Evolutionary conservation across 2,113 vertebrate species (phyloP), one percentile per base, ranked within the genome.

Genomic region (Haemorhous mexicanus): DNA sequence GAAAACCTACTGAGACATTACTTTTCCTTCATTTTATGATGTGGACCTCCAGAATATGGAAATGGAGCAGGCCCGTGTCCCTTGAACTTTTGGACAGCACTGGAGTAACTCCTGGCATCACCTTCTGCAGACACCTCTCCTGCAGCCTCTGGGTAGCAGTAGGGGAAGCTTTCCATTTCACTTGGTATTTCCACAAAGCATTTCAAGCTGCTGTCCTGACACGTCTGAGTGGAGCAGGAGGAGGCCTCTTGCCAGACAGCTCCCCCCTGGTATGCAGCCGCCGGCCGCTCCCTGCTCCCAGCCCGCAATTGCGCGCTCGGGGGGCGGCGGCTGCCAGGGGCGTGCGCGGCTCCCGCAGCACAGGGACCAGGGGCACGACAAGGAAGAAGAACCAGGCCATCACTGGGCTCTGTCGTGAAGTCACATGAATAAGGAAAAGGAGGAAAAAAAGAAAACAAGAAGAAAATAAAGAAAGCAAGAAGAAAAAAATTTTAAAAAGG

Each of bases 141-240:
- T 52, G 73, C 70, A 52, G 52, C 8, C 1, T 39, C 90, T 61
- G 81, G 23, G 89, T 81, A 73, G 61, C 83, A 79, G 5, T 16
- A 91, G 66, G 81, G 95, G 96, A 96, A 85, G 96, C 62, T 74
- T 91, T 84, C 32, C 69, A 87, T 82, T 91, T 87, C 85, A 70
- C 74, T 95, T 33, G 33, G 84, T 66, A 52, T 50, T 70, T 86
- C 78, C 86, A 86, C 19, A 53, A 66, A 95, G 93, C 63, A 52
- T 86, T 95, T 88, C 61, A 77, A 59, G 84, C 62, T 84, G 90
- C 84, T 97, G 97, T 95, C 95, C 93, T 86, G 97, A 97, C 97
- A 98, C 67, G 98, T 94, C 95, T 96, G 94, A 82, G 93, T 88
- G 97, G 55, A 94, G 97, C 91, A 94, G 96, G 89, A 97, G 96